Percentiles rank a stretch among this genome's conserved stretches.
Conservation (phyloP, 2,113 vertebrate genomes). For the Saguinus midas region DNA sequence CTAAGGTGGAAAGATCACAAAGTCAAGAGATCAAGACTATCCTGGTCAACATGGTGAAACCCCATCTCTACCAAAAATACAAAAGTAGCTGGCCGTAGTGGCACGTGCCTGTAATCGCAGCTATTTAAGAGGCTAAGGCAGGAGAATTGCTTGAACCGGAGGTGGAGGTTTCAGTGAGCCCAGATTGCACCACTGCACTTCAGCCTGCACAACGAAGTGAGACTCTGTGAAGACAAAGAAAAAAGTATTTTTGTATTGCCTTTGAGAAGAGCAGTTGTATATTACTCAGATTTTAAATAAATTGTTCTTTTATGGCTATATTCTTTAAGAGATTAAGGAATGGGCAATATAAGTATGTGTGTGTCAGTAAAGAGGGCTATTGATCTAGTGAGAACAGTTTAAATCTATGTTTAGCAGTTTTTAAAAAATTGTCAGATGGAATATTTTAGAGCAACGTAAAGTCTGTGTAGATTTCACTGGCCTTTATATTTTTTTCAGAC, state of each 20-base stretch:
- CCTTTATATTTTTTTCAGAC: slow-evolving; percentile 82
- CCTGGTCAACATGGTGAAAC: too few species aligned
- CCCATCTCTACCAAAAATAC: too few species aligned
- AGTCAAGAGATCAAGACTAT: too few species aligned
- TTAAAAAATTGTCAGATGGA: not conserved
- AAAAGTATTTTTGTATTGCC: not conserved
- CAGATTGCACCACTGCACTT: too few species aligned
- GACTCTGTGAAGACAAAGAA: too few species aligned
- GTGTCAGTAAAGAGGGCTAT: not conserved
- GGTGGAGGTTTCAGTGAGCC: too few species aligned
- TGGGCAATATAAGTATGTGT: not conserved
- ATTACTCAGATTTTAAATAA: not conserved
- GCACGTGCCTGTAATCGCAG: too few species aligned
- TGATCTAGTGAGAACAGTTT: slow-evolving; percentile 1
- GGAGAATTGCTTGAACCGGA: too few species aligned
- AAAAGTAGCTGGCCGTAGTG: too few species aligned
- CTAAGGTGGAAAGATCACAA: too few species aligned
- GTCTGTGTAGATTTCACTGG: slow-evolving; percentile 33
- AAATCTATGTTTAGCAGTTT: not conserved
- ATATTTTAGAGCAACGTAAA: not conserved
- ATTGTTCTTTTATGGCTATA: not conserved
- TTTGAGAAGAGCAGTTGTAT: not conserved
- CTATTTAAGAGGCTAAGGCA: too few species aligned
- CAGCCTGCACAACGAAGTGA: too few species aligned
- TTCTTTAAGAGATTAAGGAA: slow-evolving; percentile 8